Conservation (phyloP, 2,113 vertebrate genomes). For the Chionodraco myersi region DNA sequence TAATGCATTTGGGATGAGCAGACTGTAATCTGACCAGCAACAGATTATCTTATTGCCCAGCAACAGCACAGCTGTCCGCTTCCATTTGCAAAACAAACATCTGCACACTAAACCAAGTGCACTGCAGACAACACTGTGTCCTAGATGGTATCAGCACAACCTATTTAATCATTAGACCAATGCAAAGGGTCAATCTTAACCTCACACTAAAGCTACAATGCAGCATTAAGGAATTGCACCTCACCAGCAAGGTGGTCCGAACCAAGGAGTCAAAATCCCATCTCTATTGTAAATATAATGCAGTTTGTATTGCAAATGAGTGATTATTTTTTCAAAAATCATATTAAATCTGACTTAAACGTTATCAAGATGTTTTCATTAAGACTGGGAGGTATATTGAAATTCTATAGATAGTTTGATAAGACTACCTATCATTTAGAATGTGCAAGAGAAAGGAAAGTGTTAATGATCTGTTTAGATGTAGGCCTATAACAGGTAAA, state of each 20-base stretch:
- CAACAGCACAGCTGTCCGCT: constrained; percentile 75
- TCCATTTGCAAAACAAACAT: constrained; percentile 80
- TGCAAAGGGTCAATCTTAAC: neutral
- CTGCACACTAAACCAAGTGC: constrained; percentile 62
- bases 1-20: constrained; percentile 15
- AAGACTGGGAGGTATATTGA: neutral
- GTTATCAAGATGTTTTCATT: neutral
- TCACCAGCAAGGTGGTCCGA: neutral
- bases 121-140: constrained; percentile 31
- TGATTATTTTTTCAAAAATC: neutral
- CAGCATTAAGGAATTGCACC: constrained; percentile 19
- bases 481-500: too few species aligned
- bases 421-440: neutral
- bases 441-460: neutral
- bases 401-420: neutral
- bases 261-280: neutral
- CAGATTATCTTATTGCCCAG: constrained; percentile 74
- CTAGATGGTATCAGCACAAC: constrained; percentile 50
- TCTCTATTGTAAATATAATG: constrained; percentile 6
- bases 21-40: constrained; percentile 72
- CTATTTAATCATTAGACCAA: constrained; percentile 33
- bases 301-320: neutral
- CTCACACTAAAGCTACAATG: neutral
- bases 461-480: neutral
- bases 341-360: too few species aligned